Conservation (phyloP, 64 coral and sea anemone genomes). For the Stylophora pistillata region DNA sequence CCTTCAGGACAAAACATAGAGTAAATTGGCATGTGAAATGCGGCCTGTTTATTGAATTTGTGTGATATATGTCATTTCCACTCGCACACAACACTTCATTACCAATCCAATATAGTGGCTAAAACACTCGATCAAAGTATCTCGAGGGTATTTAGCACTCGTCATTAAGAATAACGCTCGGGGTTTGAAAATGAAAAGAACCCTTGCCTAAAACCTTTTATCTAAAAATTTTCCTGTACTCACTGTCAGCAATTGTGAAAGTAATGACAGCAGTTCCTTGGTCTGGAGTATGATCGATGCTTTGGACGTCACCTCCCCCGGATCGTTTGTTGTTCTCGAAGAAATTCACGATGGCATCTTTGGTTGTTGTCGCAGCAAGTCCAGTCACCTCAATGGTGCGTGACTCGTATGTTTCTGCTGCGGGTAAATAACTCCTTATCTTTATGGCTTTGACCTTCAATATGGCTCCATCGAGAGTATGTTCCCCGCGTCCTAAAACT, state of each 20-base stretch:
- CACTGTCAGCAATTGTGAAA: not conserved
- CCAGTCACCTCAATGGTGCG: slow-evolving; percentile 15
- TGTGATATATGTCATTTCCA: not conserved
- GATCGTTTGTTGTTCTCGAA: slow-evolving; percentile 39
- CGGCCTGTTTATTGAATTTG: too few relatives aligned
- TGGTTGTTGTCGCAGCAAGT: not conserved
- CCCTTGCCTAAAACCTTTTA: too few relatives aligned
- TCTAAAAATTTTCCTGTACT: too few relatives aligned
- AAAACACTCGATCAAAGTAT: too few relatives aligned
- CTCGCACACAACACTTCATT: too few relatives aligned
- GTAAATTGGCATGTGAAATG: too few relatives aligned
- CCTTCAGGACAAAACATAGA: not conserved
- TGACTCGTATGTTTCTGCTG: not conserved
- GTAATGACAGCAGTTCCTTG: slow-evolving; percentile 5
- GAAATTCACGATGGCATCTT: slow-evolving; percentile 12
- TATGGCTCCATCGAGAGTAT: not conserved
- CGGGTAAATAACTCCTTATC: not conserved
- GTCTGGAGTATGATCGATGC: not conserved
- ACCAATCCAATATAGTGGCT: too few relatives aligned
- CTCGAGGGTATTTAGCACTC: too few relatives aligned
- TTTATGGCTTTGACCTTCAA: not conserved
- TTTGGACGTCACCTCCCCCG: slow-evolving; percentile 27
- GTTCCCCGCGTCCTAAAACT: too few relatives aligned
- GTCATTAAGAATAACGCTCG: too few relatives aligned
- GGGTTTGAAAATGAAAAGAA: too few relatives aligned